Percentiles rank a stretch among this genome's conserved stretches.
Conservation (phyloP, 2,113 vertebrate species). For the Pelecanus crispus region DNA sequence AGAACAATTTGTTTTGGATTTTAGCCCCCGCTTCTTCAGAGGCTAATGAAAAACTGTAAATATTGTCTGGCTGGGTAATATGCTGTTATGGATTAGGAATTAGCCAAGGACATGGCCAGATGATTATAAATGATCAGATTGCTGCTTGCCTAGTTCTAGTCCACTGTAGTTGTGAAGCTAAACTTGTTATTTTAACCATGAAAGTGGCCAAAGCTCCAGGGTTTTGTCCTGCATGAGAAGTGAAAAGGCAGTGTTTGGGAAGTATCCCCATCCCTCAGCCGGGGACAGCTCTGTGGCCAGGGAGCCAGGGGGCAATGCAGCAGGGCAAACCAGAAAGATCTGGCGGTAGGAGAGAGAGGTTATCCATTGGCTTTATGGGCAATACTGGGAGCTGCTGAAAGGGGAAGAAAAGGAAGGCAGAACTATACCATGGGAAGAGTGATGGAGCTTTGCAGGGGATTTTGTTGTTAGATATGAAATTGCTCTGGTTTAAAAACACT, state of each 20-base stretch:
- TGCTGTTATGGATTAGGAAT: not conserved
- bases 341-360: not conserved
- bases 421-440: not conserved
- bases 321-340: not conserved
- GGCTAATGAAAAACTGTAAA: not conserved
- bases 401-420: not conserved
- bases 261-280: fast-evolving
- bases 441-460: not conserved
- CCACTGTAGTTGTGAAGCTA: not conserved
- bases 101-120: not conserved
- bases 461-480: not conserved
- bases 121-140: not conserved
- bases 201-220: not conserved
- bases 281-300: not conserved
- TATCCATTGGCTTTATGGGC: not conserved
- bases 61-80: not conserved
- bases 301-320: not conserved
- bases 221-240: not conserved
- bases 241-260: not conserved
- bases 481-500: not conserved
- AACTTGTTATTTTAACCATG: not conserved
- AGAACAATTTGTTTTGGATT: not conserved
- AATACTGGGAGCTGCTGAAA: not conserved
- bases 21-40: not conserved
- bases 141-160: not conserved